Evolutionary conservation across 1,140 invertebrate genomes (phyloP).

Genomic region (Brachystomella parvula): DNA sequence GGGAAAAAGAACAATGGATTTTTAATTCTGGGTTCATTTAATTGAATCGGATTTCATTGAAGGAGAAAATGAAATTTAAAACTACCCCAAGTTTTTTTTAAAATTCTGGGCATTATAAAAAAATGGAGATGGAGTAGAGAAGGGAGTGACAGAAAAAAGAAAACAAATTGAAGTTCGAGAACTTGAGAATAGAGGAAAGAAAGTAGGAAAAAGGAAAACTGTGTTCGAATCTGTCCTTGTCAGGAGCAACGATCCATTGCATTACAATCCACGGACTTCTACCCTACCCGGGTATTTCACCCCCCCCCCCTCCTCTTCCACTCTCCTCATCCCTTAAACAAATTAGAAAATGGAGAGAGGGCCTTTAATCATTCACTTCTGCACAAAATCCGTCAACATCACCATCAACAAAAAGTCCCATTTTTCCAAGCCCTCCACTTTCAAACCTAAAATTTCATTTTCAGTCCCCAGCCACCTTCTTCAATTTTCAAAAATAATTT

Average conservation of each 20-base stretch:
- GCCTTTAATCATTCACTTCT: constrained; percentile 6
- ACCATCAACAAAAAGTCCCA: constrained; percentile 9
- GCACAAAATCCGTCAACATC: neutral
- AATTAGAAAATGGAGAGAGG: constrained; percentile 7
- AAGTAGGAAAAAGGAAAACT: constrained; percentile 38
- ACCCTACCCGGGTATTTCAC: constrained; percentile 26
- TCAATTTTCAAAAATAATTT: too few relatives aligned
- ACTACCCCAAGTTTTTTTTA: too few relatives aligned
- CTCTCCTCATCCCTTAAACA: constrained; percentile 4
- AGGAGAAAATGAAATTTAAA: too few relatives aligned
- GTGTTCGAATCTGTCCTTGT: constrained; percentile 37
- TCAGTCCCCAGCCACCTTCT: too few relatives aligned
- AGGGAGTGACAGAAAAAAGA: constrained; percentile 20
- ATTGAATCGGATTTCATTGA: too few relatives aligned
- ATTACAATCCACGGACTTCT: constrained; percentile 19
- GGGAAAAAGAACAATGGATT: too few relatives aligned
- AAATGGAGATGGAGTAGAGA: constrained; percentile 10
- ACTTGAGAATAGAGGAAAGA: constrained; percentile 14
- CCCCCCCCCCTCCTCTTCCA: neutral
- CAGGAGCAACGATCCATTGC: constrained; percentile 29
- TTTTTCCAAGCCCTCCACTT: too few relatives aligned
- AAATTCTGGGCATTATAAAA: too few relatives aligned
- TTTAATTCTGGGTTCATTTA: too few relatives aligned
- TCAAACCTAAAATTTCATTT: too few relatives aligned
- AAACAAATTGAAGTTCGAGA: constrained; percentile 9